These are phyloP conservation scores for Arge pagana DNA, from an alignment of 2,888 invertebrate species.

Conservation along the genomic window DNA sequence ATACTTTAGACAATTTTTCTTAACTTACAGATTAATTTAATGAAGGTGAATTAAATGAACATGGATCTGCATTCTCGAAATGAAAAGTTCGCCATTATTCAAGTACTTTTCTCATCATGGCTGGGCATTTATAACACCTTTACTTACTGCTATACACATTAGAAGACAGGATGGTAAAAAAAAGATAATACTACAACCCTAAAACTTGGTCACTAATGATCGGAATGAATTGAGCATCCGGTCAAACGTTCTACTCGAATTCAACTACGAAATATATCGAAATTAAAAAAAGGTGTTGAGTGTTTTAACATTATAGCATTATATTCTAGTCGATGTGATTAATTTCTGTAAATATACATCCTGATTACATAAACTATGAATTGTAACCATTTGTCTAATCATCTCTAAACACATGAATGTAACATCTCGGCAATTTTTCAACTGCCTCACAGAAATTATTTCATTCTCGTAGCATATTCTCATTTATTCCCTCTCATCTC, in stretches of 20 bases:
- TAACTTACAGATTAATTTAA: conserved; percentile 41
- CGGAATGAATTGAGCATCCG: too few species aligned
- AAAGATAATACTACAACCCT: neutral
- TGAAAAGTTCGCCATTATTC: neutral
- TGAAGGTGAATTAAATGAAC: conserved; percentile 42
- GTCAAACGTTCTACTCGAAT: too few species aligned
- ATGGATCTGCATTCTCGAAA: conserved; percentile 7
- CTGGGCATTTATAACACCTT: too few species aligned
- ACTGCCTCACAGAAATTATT: conserved; percentile 3
- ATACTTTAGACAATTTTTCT: conserved; percentile 49
- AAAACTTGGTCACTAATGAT: too few species aligned
- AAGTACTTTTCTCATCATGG: conserved; percentile 2
- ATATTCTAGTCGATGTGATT: too few species aligned
- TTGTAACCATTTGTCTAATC: conserved; percentile 34
- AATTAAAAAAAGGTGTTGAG: too few species aligned
- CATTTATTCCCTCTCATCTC: neutral
- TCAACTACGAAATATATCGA: too few species aligned
- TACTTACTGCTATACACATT: conserved; percentile 4
- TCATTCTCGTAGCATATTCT: conserved; percentile 1
- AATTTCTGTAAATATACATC: conserved; percentile 12
- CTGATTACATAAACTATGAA: conserved; percentile 11
- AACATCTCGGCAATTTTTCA: too few species aligned
- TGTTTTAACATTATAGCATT: too few species aligned
- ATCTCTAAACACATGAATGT: conserved; percentile 34
- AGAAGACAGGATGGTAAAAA: neutral